Conservation (phyloP, 1,140 invertebrate species). For the Scaptodrosophila lebanonensis region DNA sequence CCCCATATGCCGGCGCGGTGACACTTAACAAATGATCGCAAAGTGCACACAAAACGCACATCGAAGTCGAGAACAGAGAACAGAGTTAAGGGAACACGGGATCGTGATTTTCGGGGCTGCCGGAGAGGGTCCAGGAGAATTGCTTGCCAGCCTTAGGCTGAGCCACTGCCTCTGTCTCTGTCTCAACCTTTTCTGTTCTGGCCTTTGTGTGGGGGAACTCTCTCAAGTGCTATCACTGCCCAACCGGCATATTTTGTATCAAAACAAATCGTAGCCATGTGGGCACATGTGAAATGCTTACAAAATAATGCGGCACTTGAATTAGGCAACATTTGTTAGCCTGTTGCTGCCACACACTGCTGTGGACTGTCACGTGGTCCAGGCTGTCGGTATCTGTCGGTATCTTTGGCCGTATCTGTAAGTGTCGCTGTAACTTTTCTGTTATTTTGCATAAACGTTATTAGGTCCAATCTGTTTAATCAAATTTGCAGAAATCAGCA, state of each 20-base stretch:
- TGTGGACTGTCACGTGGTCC: too few relatives aligned
- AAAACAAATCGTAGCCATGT: conserved; percentile 65
- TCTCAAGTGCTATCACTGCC: conserved; percentile 70
- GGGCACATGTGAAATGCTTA: conserved; percentile 59
- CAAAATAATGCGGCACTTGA: conserved; percentile 74
- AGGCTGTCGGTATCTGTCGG: too few relatives aligned
- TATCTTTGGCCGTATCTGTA: too few relatives aligned
- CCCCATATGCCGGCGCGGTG: conserved; percentile 70
- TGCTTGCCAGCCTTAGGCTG: too few relatives aligned
- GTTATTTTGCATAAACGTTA: conserved; percentile 40
- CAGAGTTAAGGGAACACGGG: conserved; percentile 1
- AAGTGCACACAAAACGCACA: conserved; percentile 76
- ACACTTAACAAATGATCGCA: conserved; percentile 77
- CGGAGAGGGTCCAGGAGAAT: too few relatives aligned
- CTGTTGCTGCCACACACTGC: conserved; percentile 9
- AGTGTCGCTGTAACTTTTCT: neutral
- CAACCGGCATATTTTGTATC: conserved; percentile 73
- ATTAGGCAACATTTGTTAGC: conserved; percentile 71
- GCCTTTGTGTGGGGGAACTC: conserved; percentile 70
- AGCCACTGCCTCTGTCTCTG: too few relatives aligned
- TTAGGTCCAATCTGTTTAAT: conserved; percentile 74
- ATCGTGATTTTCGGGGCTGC: conserved; percentile 6
- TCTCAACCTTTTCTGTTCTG: conserved; percentile 6
- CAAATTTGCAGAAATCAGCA: conserved; percentile 70
- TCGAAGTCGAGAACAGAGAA: conserved; percentile 39